Conservation (phyloP, 1,140 invertebrate species). For the Aricia agestis region DNA sequence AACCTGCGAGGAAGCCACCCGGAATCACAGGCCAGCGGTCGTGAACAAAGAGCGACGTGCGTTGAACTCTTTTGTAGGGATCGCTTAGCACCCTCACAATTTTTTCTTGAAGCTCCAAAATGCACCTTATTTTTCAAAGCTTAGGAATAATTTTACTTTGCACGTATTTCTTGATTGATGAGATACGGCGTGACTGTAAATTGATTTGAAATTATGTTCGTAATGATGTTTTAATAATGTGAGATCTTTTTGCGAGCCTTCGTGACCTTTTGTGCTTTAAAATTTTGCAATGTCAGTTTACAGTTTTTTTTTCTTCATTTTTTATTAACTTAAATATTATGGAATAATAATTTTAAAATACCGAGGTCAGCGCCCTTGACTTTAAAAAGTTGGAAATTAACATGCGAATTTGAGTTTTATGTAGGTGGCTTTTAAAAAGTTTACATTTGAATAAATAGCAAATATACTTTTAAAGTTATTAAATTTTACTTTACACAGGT, state of each 20-base stretch:
- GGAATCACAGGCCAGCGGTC: slow-evolving; percentile 47
- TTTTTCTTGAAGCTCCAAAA: slow-evolving; percentile 7
- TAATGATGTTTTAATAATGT: neutral
- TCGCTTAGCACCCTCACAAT: slow-evolving; percentile 38
- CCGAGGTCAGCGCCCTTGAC: too few species aligned
- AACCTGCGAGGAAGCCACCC: slow-evolving; percentile 14
- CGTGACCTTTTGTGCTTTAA: neutral
- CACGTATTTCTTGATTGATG: neutral
- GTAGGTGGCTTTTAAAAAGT: neutral
- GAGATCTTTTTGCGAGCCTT: neutral
- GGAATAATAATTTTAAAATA: neutral
- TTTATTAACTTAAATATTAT: neutral
- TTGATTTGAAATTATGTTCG: neutral
- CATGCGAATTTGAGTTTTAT: neutral
- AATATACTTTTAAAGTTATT: neutral
- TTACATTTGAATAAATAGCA: neutral
- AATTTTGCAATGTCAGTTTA: neutral
- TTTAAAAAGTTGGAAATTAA: neutral
- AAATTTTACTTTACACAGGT: too few species aligned
- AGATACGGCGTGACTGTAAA: neutral
- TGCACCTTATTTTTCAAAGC: neutral
- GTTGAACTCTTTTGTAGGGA: slow-evolving; percentile 75
- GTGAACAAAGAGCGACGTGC: slow-evolving; percentile 61
- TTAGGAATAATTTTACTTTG: neutral
- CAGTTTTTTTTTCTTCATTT: neutral